These are phyloP conservation scores for Cisticola juncidis DNA, from an alignment of 2,113 vertebrate species.

Conservation along the genomic window DNA sequence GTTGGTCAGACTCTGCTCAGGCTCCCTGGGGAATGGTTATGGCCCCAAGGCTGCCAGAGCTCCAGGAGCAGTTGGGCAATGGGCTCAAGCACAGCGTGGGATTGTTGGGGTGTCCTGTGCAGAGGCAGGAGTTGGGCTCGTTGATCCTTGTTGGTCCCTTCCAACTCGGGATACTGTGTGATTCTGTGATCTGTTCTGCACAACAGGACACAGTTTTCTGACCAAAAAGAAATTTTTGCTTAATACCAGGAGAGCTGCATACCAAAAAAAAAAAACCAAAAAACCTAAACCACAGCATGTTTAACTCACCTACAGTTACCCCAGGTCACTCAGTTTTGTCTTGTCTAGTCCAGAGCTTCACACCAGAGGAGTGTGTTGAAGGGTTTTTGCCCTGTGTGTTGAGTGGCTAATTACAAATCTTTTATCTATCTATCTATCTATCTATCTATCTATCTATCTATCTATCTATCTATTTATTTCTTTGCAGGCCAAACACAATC, in stretches of 20 bases:
- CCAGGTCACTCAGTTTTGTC: neutral
- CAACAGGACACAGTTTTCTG: neutral
- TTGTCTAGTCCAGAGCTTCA: neutral
- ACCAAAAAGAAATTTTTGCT: neutral
- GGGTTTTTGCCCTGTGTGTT: neutral
- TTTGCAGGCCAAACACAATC: conserved; percentile 85
- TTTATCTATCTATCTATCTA: too few species aligned
- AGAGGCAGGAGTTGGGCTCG: neutral
- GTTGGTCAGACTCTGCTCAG: neutral
- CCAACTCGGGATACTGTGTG: neutral
- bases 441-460: too few species aligned
- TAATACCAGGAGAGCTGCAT: neutral
- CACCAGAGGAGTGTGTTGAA: neutral
- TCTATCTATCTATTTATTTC: too few species aligned
- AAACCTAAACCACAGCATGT: neutral
- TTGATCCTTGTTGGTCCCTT: neutral
- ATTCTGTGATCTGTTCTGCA: neutral
- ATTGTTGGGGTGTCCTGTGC: neutral
- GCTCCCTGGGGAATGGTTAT: neutral
- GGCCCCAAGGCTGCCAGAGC: neutral
- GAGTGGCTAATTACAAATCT: neutral
- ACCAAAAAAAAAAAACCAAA: too few species aligned
- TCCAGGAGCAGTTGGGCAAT: neutral
- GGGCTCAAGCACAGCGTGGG: neutral
- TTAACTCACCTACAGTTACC: neutral